Conservation (phyloP, 2,797 vertebrate species). For the Anas capensis region DNA sequence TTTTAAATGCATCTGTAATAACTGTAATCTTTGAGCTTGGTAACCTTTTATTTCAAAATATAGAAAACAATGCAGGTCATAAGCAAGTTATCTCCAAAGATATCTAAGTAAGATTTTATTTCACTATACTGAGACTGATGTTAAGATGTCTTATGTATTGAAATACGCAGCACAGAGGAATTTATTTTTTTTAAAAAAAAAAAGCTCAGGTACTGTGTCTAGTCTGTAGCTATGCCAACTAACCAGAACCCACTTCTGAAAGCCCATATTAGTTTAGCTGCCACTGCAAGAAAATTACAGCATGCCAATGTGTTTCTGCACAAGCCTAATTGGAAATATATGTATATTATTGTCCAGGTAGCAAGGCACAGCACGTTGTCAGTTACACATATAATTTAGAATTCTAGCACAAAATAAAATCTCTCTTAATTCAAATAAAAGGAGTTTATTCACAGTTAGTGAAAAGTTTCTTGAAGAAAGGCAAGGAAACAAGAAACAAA, state of each 20-base stretch:
- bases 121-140: neutral
- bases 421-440: neutral
- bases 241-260: neutral
- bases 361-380: neutral
- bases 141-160: neutral
- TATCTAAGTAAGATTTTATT: neutral
- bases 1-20: neutral
- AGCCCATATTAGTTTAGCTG: neutral
- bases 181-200: no score
- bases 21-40: neutral
- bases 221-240: neutral
- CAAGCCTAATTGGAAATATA: neutral
- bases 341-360: neutral
- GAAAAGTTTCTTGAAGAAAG: neutral
- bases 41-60: neutral
- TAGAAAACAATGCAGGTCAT: neutral
- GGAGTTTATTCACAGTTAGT: neutral
- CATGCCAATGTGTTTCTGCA: neutral
- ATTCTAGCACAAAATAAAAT: neutral
- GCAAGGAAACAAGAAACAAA: neutral
- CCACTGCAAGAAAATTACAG: neutral
- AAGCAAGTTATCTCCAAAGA: neutral
- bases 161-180: neutral
- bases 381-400: neutral
- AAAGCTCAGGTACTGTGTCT: no score